Evolutionary conservation across 2,888 invertebrate species (phyloP).

Genomic region (Vanessa cardui): DNA sequence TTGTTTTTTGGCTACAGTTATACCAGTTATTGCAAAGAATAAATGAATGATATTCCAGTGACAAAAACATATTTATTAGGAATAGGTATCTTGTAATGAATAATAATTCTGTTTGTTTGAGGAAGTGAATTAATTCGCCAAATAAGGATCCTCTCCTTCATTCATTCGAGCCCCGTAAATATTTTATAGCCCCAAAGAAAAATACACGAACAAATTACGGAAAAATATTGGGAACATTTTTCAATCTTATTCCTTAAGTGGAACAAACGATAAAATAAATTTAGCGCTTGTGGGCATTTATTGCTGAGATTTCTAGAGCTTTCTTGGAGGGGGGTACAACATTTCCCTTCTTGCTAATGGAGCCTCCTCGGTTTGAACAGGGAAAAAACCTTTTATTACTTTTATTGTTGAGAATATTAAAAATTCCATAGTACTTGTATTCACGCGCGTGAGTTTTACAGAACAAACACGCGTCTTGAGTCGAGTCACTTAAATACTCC

Average conservation of each 20-base stretch:
- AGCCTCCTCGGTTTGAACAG: conserved; percentile 20
- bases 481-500: neutral
- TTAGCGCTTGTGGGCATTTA: conserved; percentile 77
- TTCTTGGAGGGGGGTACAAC: conserved; percentile 44
- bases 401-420: conserved; percentile 23
- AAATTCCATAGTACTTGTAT: conserved; percentile 12
- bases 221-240: conserved; percentile 76
- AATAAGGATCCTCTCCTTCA: conserved; percentile 64
- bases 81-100: conserved; percentile 30
- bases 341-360: conserved; percentile 41
- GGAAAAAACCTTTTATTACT: conserved; percentile 28
- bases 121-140: conserved; percentile 76
- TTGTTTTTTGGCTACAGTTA: too few species aligned
- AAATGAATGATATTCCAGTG: neutral
- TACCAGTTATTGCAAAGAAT: too few species aligned
- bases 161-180: conserved; percentile 77
- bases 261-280: conserved; percentile 80
- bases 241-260: conserved; percentile 81
- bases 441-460: neutral
- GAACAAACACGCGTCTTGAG: neutral
- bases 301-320: conserved; percentile 77
- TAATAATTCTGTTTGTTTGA: conserved; percentile 66
- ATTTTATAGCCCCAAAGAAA: conserved; percentile 74
- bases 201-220: conserved; percentile 71
- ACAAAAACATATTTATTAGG: conserved; percentile 7